Evolutionary conservation across 2,888 invertebrate genomes (phyloP), one percentile per base, ranked within the genome.

Genomic region (Pogonocherus hispidulus): DNA sequence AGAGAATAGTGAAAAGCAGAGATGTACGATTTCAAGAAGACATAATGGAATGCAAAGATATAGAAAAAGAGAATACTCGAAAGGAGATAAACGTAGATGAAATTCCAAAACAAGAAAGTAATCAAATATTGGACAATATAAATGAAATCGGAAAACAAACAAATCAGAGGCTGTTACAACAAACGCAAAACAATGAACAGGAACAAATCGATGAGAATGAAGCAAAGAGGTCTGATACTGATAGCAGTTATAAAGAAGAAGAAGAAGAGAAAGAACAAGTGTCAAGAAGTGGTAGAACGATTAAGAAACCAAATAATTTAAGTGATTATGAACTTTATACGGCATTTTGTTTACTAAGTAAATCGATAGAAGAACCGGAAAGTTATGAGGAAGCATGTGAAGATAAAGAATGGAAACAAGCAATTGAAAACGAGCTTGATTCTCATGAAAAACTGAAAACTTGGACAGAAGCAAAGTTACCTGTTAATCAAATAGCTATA

Each of bases 11-110:
- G 14, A 70, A 46, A 63, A 57, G 37, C 23, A 67, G 66, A 55
- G 59, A 67, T 51, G 70, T 67, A 57, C 60, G 59, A 35, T 56
- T 70, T 59, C 66, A 67, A 55, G 66, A 70, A 60, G 27, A 35
- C 14, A 49, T 57, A 41, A 67, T 64, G 67, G 56, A 54, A 35
- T 70, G 56, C 22, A 57, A 63, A 63, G 23, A 14, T 3, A 6
- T 14, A 35, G 37, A 52, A 22, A 35, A 23, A 16, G n/a, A 63
- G 35, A 19, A 63, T 27, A 27, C 3, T 5, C 3, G 8, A 27
- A 5, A 5, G 27, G 27, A 27, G 3, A 8, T 5, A 27, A 5
- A 8, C 8, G 27, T 5, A 27, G 27, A 54, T n/a, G 0, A 37
- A 1, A 5, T 5, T 23, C 35, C 0, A 41, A 54, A 44, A 54